Base-by-base conservation (phyloP, 23 tunicate genomes). In the Clavelina lepadiformis region DNA sequence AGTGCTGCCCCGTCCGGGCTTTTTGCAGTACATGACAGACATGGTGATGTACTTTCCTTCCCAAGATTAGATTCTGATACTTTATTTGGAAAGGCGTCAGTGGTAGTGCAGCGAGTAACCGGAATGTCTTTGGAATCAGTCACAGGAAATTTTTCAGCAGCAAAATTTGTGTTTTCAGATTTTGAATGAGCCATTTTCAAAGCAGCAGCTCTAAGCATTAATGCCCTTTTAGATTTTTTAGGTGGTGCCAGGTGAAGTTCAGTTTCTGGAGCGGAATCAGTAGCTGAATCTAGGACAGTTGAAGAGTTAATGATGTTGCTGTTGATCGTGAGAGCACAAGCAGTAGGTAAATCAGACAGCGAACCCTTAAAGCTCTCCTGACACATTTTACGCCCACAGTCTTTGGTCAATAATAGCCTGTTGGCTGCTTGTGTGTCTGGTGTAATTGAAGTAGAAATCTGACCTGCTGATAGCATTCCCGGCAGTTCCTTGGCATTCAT, bases 251-350 rank as follows among this genome's bases (percentile, higher is more conserved):
- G 32, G 58, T 68, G 73, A 8, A 31, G 8, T 31, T 84, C 93
- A 34, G 70, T 69, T 38, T 84, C 93, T 3, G 93, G 77, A 5
- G 93, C 93, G 2, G 93, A 84, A 74, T 84, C 93, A 1, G 93
- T 84, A 21, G 93, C 93, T 8, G 93, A 84, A 45, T 84, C 93
- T 2, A 28, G 22, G 6, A 26, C 24, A 36, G 8, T 11, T 20
- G 15, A 18, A 19, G 71, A 38, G 33, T 22, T 13, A 6, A n/a
- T 19, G 23, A 36, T 18, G 56, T 24, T 65, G 23, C 13, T 45
- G 19, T 22, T 15, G 19, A 13, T 20, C 20, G 15, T 56, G 20
- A 27, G 28, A 0, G 27, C 20, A 56, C 28, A 24, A 36, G 25
- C 0, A 21, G 33, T n/a, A n/a, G n/a, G n/a, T n/a, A n/a, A n/a